Percentiles rank a stretch among this genome's conserved stretches.
Conservation (phyloP, 2,797 vertebrate species). For the Antrozous pallidus region DNA sequence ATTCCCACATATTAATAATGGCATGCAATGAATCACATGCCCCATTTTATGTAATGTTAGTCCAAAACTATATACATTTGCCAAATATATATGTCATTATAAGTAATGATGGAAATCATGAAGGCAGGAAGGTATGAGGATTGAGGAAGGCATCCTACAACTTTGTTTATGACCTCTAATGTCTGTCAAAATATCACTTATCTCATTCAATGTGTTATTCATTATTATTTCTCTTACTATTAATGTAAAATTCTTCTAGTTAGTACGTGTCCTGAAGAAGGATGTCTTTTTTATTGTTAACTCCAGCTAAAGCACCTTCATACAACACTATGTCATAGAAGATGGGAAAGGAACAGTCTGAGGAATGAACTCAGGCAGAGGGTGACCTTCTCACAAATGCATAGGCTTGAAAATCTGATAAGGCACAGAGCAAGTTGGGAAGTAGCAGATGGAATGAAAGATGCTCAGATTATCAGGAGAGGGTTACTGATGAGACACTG, state of each 20-base stretch:
- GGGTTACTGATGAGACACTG: neutral
- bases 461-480: neutral
- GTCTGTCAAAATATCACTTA: neutral
- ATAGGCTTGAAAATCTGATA: neutral
- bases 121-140: neutral
- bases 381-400: neutral
- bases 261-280: neutral
- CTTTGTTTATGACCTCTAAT: neutral
- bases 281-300: neutral
- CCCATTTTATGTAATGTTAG: neutral
- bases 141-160: neutral
- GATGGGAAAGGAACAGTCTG: neutral
- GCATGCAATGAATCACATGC: neutral
- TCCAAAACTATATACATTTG: neutral
- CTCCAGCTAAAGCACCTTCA: neutral
- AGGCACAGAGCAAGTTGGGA: rapidly evolving
- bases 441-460: neutral
- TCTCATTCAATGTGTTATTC: neutral
- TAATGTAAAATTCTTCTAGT: neutral
- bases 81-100: neutral
- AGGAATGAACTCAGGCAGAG: neutral
- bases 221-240: neutral
- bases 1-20: neutral
- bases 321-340: neutral
- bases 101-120: neutral